Evolutionary conservation across 1,140 invertebrate genomes (phyloP), one percentile per base, ranked within the genome.

Genomic region (Trypoxylus dichotomus): DNA sequence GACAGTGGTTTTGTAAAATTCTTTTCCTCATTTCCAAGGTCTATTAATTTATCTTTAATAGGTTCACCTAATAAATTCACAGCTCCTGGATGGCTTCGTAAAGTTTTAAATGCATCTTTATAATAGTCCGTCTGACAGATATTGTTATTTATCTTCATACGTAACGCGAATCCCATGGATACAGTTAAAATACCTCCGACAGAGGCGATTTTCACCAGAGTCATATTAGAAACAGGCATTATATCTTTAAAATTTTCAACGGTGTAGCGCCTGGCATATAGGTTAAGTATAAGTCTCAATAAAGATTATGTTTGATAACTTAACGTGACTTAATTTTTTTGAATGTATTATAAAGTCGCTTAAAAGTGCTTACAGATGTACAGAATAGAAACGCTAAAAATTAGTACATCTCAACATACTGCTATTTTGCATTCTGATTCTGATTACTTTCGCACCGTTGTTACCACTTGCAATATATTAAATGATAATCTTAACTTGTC

Each of bases 221-320:
- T 88, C 76, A 81, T 82, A 79, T 88, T 89, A 77, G 79, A 81
- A 1, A 83, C 43, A 25, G 73, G 19, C 83, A 83, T 83, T 79
- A 78, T 82, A 25, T 25, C 19, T 74, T 68, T 58, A 7, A 7
- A 32, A 10, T n/a, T 54, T 19, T 54, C 7, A 7, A n/a, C 1
- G 15, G 2, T 54, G 1, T n/a, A 43, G 7, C n/a, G n/a, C 32
- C 8, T 13, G 87, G 86, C 92, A 93, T 93, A 95, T 85, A 93
- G 93, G 79, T 91, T 90, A 1, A 87, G 82, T 27, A 90, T 85
- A 54, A 95, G 47, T 94, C 94, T 79, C 88, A 85, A 94, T 89
- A 5, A 8, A 0, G 32, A 37, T 5, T 37, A 37, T n/a, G n/a
- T n/a, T n/a, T n/a, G n/a, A n/a, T n/a, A n/a, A n/a, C n/a, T n/a